These are phyloP conservation scores for Holotrichia oblita DNA, from an alignment of 1,140 invertebrate species.

Conservation along the genomic window DNA sequence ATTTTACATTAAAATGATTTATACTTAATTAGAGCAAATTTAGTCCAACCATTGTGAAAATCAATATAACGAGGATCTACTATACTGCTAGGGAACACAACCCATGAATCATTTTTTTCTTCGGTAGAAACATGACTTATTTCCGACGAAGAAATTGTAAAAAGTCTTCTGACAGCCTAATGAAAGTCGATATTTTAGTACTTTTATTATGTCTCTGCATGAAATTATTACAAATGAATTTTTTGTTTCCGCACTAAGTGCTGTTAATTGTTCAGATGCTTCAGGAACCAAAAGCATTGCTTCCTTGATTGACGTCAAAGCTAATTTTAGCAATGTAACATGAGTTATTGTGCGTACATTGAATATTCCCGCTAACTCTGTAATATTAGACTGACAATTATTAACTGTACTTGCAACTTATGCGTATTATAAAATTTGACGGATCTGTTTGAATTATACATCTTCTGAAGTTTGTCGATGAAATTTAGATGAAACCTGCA, in stretches of 20 bases:
- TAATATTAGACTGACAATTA: not conserved
- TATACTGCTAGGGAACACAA: conserved; percentile 26
- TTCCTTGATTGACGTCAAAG: conserved; percentile 8
- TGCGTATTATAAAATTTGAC: not conserved
- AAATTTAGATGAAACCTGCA: too few relatives aligned
- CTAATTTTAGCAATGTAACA: conserved; percentile 24
- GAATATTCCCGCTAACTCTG: conserved; percentile 35
- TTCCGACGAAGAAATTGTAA: not conserved
- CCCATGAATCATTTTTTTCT: conserved; percentile 33
- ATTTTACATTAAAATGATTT: not conserved
- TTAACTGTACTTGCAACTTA: too few relatives aligned
- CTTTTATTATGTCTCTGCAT: not conserved
- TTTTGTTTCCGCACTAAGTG: conserved; percentile 14
- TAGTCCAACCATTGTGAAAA: conserved; percentile 31
- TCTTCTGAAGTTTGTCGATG: too few relatives aligned
- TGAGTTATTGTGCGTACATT: conserved; percentile 40
- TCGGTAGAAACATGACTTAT: not conserved
- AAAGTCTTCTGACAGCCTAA: conserved; percentile 36
- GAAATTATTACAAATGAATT: conserved; percentile 37
- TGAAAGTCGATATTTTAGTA: not conserved
- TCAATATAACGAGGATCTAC: conserved; percentile 19
- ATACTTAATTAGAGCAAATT: conserved; percentile 18
- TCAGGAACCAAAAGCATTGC: not conserved
- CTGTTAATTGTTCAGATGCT: not conserved
- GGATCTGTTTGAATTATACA: not conserved